Base-by-base conservation (phyloP, 2,888 invertebrate genomes). In the Platypus cylindrus region DNA sequence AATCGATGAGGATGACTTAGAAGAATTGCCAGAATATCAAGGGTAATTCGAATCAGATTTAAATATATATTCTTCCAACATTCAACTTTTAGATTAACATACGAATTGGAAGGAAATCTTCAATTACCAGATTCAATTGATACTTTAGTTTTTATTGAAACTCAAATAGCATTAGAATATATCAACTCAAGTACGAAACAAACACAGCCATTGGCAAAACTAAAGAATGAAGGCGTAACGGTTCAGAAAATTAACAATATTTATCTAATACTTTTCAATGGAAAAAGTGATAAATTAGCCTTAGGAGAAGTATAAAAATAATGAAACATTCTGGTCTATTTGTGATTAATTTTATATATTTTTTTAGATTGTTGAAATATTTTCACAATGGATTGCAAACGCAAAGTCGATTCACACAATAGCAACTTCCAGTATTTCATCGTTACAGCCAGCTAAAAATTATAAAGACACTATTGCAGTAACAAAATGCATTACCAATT, bases 361-460 rank as follows among this genome's bases (percentile, higher is more conserved):
- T 34, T 51, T 53, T 35, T 38, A 59, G 59, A 47, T 59, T 29
- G 49, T 52, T n/a, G 52, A 55, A 45, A 36, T 44, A 15, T 36
- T 60, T 11, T 32, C 43, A 8, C 40, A 48, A 7, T 57, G 58
- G 54, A 44, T 62, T 17, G 25, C 41, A 25, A 48, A 40, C 28
- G 51, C 59, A 3, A 45, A 48, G 37, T 35, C 41, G 9, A 46
- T 57, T 31, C 53, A 50, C 41, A 41, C 53, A 5, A 35, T 62
- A 9, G 58, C 57, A 22, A 55, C 58, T 27, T 44, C 44, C 11
- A 43, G 54, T 1, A 44, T 52, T 17, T 44, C 51, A 15, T 45
- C 45, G 28, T 58, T 54, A 34, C 55, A 57, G 34, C 54, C 54
- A 38, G 34, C 38, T n/a, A 44, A 45, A 27, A 17, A 41, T 5